Conservation (phyloP, 1,140 invertebrate species). For the Anastatus disparis region DNA sequence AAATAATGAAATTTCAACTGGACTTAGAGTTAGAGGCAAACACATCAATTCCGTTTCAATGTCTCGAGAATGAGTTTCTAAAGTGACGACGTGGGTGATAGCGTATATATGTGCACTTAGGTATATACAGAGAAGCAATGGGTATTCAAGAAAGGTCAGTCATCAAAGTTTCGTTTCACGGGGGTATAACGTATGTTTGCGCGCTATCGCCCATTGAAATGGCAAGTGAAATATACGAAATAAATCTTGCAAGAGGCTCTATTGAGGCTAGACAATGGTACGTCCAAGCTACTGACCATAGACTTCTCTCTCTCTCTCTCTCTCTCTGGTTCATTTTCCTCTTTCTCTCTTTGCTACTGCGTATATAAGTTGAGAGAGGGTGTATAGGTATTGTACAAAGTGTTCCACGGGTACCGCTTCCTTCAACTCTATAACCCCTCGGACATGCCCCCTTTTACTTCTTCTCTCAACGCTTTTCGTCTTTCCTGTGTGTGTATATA, state of each 20-base stretch:
- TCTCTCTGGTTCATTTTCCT: neutral
- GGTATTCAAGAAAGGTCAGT: constrained; percentile 51
- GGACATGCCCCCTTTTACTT: constrained; percentile 23
- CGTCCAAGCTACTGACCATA: constrained; percentile 58
- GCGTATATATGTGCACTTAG: too few relatives aligned
- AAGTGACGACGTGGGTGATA: neutral
- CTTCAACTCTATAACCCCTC: too few relatives aligned
- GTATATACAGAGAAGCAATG: constrained; percentile 1
- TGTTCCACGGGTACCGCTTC: too few relatives aligned
- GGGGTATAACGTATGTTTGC: constrained; percentile 46
- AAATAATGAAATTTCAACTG: constrained; percentile 30
- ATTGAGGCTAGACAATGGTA: constrained; percentile 65
- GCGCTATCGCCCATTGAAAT: constrained; percentile 65
- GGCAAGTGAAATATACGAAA: constrained; percentile 69
- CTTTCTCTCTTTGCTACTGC: neutral
- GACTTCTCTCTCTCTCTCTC: neutral
- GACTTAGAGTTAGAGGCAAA: constrained; percentile 12
- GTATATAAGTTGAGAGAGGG: too few relatives aligned
- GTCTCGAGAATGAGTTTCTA: constrained; percentile 14
- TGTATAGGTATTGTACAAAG: too few relatives aligned
- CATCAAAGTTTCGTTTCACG: constrained; percentile 52
- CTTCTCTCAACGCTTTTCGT: constrained; percentile 40
- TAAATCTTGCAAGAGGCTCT: constrained; percentile 68
- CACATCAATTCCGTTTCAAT: constrained; percentile 27
- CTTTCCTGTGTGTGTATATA: constrained; percentile 51